These are phyloP conservation scores for Lepidurus arcticus DNA, from an alignment of 1,140 invertebrate genomes.

Conservation along the genomic window DNA sequence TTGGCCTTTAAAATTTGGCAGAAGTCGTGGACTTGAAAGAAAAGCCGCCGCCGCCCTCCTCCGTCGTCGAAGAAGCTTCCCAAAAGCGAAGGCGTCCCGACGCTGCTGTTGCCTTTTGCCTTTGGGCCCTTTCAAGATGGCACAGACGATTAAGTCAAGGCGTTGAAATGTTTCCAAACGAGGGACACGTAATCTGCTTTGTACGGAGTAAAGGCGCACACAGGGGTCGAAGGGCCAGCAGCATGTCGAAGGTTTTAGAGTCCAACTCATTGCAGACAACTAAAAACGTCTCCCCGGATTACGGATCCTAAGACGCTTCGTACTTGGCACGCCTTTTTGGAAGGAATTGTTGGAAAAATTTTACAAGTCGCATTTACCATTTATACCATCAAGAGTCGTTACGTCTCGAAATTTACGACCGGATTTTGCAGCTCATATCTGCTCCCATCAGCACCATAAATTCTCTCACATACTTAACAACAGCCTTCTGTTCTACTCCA, in stretches of 20 bases:
- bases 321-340: too few species aligned
- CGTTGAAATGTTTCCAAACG: neutral
- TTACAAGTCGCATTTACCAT: too few species aligned
- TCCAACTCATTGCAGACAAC: too few species aligned
- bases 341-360: too few species aligned
- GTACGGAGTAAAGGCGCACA: neutral
- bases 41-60: constrained; percentile 9
- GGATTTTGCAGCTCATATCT: neutral
- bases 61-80: neutral
- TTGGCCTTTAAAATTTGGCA: too few species aligned
- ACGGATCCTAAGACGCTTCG: too few species aligned
- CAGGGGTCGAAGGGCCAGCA: too few species aligned
- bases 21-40: neutral
- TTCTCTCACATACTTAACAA: constrained; percentile 6
- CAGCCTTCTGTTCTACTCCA: constrained; percentile 18
- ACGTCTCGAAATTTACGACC: neutral
- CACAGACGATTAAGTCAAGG: neutral
- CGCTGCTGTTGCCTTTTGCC: neutral
- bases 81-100: neutral
- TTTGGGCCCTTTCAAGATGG: neutral
- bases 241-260: too few species aligned
- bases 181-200: neutral
- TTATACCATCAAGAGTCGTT: neutral
- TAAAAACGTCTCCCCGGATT: too few species aligned
- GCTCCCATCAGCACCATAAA: constrained; percentile 3